Base-by-base conservation (phyloP, 2,113 vertebrate species). In the Martes martes region DNA sequence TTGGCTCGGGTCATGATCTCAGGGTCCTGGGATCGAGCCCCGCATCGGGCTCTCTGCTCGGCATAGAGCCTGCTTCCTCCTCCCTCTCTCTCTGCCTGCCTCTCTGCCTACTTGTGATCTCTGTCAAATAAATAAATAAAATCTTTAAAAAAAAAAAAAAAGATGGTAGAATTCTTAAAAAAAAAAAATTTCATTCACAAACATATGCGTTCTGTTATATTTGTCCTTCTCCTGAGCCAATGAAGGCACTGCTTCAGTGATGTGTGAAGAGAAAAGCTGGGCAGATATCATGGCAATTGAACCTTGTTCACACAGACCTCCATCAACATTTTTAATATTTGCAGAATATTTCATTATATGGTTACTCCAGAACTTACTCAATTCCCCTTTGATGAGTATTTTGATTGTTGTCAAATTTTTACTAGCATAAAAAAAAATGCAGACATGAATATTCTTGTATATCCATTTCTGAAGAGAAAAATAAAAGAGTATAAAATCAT, bases 371-470 rank as follows among this genome's bases (percentile, higher is more conserved):
- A 96, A 85, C 69, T 65, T 50, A 84, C 28, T 21, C 59, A 69
- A 81, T 95, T 94, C 11, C 16, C 28, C 86, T 96, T 80, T 84
- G 23, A 78, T 87, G 63, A 50, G 16, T 6, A 59, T 65, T 92
- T 94, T 96, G 5, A n/a, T 61, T 86, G 63, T 79, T 89, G 14
- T 26, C 21, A 59, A 81, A 55, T 82, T 59, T 95, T 96, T 85
- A 16, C 23, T n/a, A 89, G n/a, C 59, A 67, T 45, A 65, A 92
- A 94, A 47, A 47, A 52, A 87, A 50, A 84, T 33, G 31, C 39
- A 67, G 15, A 87, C 82, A 71, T 28, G 9, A 71, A 73, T 73
- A 87, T 59, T 55, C 7, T 42, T 71, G 9, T 39, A 71, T 7
- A 47, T 85, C 67, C 9, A 69, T 93, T 87, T 92, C 63, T 55